Evolutionary conservation across 1,140 invertebrate species (phyloP).

Genomic region (Diprion similis): DNA sequence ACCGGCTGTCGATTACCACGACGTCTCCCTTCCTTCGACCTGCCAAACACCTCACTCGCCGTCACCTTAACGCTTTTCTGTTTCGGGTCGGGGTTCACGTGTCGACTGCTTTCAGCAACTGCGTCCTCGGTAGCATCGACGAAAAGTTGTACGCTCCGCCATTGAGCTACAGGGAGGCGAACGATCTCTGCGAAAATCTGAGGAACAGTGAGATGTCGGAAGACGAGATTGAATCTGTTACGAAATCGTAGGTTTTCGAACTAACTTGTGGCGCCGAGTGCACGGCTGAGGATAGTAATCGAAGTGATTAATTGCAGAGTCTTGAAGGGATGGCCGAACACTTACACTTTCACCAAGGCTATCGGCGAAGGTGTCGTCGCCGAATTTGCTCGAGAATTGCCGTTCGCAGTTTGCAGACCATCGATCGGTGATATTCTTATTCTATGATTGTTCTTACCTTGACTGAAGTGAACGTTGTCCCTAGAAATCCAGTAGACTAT

Average conservation of each 20-base stretch:
- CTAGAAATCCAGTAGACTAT: not conserved
- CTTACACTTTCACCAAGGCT: conserved; percentile 65
- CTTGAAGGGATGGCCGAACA: conserved; percentile 61
- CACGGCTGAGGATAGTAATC: not conserved
- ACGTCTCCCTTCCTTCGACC: not conserved
- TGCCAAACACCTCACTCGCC: no score
- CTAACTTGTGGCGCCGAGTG: not conserved
- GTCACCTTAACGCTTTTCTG: not conserved
- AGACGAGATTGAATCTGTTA: conserved; percentile 20
- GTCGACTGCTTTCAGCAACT: conserved; percentile 61
- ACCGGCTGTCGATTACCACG: not conserved
- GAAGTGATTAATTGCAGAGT: conserved; percentile 37
- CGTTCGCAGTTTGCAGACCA: conserved; percentile 69
- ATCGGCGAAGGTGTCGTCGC: conserved; percentile 59
- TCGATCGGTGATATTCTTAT: conserved; percentile 60
- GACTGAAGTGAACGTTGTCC: not conserved
- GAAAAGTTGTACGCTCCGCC: conserved; percentile 25
- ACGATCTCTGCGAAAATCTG: conserved; percentile 21
- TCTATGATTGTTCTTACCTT: not conserved
- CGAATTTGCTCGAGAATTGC: conserved; percentile 56
- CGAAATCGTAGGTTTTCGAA: conserved; percentile 21
- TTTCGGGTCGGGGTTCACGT: conserved; percentile 56
- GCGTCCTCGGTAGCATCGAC: conserved; percentile 6
- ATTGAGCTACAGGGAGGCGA: conserved; percentile 11
- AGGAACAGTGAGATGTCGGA: conserved; percentile 10